A percentile compares a stretch with the other conserved stretches of the same genome.
Conservation (phyloP, 1,140 invertebrate genomes). For the Littorina saxatilis region DNA sequence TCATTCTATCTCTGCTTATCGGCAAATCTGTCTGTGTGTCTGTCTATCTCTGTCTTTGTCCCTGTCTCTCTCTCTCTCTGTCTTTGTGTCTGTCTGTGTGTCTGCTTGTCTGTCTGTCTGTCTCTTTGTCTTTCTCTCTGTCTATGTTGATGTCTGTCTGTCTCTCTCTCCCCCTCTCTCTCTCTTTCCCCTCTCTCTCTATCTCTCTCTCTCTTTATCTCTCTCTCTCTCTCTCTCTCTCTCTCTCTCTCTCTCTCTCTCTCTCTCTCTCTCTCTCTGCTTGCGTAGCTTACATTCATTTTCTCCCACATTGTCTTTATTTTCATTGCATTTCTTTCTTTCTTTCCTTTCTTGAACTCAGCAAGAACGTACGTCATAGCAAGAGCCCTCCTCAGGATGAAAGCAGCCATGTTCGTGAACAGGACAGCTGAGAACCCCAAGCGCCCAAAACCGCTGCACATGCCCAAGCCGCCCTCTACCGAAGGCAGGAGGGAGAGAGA, state of each 20-base stretch:
- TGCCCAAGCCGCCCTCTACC: background rate
- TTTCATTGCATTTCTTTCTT: background rate
- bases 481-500: background rate
- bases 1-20: background rate
- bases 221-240: background rate
- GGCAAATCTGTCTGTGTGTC: background rate
- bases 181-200: background rate
- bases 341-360: background rate
- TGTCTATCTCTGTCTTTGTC: too few relatives aligned
- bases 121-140: background rate
- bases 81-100: background rate
- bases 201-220: background rate
- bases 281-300: background rate
- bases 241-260: background rate
- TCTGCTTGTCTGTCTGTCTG: background rate
- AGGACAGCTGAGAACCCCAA: constrained; percentile 17
- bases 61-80: background rate
- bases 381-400: background rate
- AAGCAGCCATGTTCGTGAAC: background rate
- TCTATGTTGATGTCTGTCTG: background rate
- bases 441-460: background rate
- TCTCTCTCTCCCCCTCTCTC: constrained; percentile 15
- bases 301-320: too few relatives aligned
- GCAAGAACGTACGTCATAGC: constrained; percentile 3
- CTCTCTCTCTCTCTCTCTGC: background rate